phyloP scores from a whole-genome alignment of 2,888 invertebrate species.

The Andrena dorsata region DNA sequence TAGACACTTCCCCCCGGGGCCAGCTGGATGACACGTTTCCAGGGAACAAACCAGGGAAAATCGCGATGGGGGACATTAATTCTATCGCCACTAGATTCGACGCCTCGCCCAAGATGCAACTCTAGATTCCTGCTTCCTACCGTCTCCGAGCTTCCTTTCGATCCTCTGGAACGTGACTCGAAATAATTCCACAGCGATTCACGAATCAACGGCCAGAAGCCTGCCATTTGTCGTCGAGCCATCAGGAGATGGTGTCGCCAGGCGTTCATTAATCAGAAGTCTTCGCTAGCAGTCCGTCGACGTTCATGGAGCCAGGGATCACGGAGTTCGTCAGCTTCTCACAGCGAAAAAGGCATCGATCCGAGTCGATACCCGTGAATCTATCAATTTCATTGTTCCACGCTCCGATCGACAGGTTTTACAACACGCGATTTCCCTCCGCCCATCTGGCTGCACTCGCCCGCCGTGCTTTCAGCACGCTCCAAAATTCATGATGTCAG shows the following conservation, averaged over 20 bases:
- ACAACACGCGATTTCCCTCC: conserved; percentile 1
- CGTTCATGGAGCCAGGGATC: not conserved
- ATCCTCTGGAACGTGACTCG: conserved; percentile 35
- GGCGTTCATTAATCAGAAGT: conserved; percentile 42
- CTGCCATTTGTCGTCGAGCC: conserved; percentile 39
- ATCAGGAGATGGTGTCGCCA: conserved; percentile 34
- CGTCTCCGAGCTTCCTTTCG: not conserved
- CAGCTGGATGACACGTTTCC: not conserved
- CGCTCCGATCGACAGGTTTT: not conserved
- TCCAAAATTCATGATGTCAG: conserved; percentile 27
- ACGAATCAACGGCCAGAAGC: conserved; percentile 30
- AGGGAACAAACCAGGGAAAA: not conserved
- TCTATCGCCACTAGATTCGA: not conserved
- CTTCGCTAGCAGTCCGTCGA: conserved; percentile 2
- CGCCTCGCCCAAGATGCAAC: not conserved
- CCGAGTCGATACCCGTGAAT: not conserved
- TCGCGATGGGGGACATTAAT: not conserved
- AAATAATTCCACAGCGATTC: conserved; percentile 44
- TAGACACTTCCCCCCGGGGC: not conserved
- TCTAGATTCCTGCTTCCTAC: not conserved
- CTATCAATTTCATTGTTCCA: not conserved
- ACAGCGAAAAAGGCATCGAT: no score
- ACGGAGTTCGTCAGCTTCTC: no score
- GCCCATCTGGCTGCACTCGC: not conserved
- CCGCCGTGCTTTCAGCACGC: not conserved